A percentile compares a stretch with the other conserved stretches of the same genome.
Evolutionary conservation across 2,113 vertebrate genomes (phyloP).

Genomic region (Manacus vitellinus): DNA sequence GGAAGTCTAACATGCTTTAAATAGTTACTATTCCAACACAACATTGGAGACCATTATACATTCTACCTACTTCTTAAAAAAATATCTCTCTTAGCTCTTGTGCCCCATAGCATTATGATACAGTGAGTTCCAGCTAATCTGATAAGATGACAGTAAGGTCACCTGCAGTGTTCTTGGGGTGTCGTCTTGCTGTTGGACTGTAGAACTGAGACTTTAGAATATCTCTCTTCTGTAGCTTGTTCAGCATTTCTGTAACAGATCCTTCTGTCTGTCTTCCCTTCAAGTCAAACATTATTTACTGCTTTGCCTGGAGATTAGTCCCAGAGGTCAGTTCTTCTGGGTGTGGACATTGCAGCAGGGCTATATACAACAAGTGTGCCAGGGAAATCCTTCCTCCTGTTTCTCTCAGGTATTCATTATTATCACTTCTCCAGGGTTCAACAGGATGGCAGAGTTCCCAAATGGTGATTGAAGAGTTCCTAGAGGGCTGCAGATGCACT

Average conservation of each 20-base stretch:
- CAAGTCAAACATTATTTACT: background rate
- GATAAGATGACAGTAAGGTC: conserved; percentile 5
- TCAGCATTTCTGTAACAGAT: background rate
- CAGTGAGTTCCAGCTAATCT: conserved; percentile 10
- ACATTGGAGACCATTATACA: background rate
- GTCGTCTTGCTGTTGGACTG: background rate
- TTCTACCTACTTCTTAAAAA: background rate
- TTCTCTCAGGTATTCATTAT: background rate
- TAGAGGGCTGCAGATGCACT: background rate
- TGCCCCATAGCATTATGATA: background rate
- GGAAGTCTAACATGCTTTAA: conserved; percentile 33
- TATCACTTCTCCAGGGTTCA: background rate
- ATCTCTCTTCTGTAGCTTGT: background rate
- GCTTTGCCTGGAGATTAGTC: background rate
- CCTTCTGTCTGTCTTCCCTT: background rate
- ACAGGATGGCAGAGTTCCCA: background rate
- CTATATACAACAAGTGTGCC: background rate
- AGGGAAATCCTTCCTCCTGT: background rate
- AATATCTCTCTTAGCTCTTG: background rate
- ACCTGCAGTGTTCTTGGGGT: background rate
- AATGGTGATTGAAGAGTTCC: background rate
- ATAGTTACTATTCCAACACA: conserved; percentile 47
- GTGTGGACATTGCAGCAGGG: background rate
- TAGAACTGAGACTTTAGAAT: background rate
- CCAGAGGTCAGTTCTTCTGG: background rate